Base-by-base conservation (phyloP, 2,113 vertebrate genomes). In the Paradisaea rubra region DNA sequence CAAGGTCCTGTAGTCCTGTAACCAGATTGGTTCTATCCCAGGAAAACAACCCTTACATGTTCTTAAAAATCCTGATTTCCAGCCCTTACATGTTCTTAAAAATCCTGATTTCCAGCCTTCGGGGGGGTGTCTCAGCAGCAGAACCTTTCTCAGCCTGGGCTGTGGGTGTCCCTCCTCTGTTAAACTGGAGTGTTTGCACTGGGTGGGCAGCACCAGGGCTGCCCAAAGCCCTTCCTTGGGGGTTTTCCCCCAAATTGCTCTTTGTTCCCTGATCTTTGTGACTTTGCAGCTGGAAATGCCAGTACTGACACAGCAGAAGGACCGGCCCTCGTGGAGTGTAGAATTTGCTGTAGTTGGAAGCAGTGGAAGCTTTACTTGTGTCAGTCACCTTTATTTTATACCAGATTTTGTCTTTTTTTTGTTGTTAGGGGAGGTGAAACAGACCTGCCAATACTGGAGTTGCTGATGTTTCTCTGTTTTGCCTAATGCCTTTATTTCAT, bases 211-310 rank as follows among this genome's bases (percentile, higher is more conserved):
- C 65, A 33, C 24, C 52, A 31, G n/a, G 37, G 11, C 18, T 64
- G 23, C 53, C 31, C 10, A 18, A 21, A 78, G 10, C 27, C 44
- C 8, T 76, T 76, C n/a, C 21, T 39, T 28, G 44, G 13, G 4
- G 6, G 1, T 13, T 52, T 65, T 21, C 6, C 3, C 6, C 12
- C 23, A 2, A 0, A 30, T 3, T 80, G 44, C 14, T 57, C 20
- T 63, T 61, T 49, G 42, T 23, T 63, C 44, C 64, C 81, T 70
- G 77, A 50, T 89, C 30, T 37, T 35, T 53, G 44, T 57, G 70
- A 37, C 57, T 83, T 59, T 71, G 56, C 47, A 74, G 47, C 45
- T 82, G 72, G 25, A 54, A 22, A 11, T 17, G 47, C 45, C 0
- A 2, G 35, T 24, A 35, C 53, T 89, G 73, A 35, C 21, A 4